Base-by-base conservation (phyloP, 2,797 vertebrate species). In the Ceyx erithaca region DNA sequence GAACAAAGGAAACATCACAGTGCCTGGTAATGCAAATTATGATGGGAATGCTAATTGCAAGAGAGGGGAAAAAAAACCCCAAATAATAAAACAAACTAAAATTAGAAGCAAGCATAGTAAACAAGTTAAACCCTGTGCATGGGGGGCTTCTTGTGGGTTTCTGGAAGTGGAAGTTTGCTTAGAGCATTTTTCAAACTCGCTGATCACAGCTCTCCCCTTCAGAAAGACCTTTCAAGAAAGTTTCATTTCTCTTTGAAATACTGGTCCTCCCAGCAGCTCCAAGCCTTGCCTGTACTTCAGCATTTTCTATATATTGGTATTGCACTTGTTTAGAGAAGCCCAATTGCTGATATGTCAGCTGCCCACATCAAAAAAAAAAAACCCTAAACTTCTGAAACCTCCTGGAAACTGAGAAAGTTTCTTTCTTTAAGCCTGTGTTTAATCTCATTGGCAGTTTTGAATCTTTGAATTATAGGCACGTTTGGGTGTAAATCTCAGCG, bases 341-440 rank as follows among this genome's bases (percentile, higher is more conserved):
- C 46, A 51, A 22, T 4, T 45, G 30, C 14, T 88, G 45, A 81
- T 58, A 52, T 70, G 49, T 75, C 58, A 77, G 45, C 28, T 68
- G 69, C 30, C 78, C 88, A 90, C 78, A 89, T 88, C 77, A 92
- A 80, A 92, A 40, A 87, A 37, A 37, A 40, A 40, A 14, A 40
- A 14, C 37, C 37, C 14, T 40, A 40, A 40, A 14, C 51, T 30
- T 59, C 67, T 55, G 78, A 86, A 90, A 92, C 58, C 72, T 70
- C 26, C 33, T 80, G 85, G 51, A 64, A 92, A 69, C 62, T 52
- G 84, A 87, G 58, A 70, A 72, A 83, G 30, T 8, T 40, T 83
- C 33, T 4, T 63, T 87, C 41, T 58, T 68, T 23, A 43, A 89
- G 31, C 20, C 31, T 2, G 2, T 12, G 40, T 52, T 75, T 52